These are phyloP conservation scores for Monodelphis domestica DNA, from an alignment of 2,797 vertebrate species.

Conservation along the genomic window DNA sequence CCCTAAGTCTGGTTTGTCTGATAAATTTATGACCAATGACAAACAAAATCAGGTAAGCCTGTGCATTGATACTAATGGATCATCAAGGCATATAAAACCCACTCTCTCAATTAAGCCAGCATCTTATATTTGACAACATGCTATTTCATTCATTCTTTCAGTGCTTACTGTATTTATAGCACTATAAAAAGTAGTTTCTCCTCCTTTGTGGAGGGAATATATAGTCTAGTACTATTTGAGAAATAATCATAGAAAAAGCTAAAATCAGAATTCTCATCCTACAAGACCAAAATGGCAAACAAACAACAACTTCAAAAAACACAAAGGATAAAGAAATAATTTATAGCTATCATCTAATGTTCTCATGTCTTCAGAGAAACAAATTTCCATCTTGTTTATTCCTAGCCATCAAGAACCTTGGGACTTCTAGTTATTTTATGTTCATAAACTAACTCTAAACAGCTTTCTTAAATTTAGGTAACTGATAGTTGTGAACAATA, in stretches of 20 bases:
- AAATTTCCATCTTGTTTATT: constrained; percentile 27
- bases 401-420: constrained; percentile 31
- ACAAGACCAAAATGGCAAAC: not conserved
- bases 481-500: constrained; percentile 31
- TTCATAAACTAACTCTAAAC: not conserved
- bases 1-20: constrained; percentile 11
- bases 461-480: constrained; percentile 36
- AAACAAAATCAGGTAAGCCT: constrained; percentile 45
- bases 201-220: not conserved
- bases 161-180: not conserved
- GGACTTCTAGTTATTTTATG: not conserved
- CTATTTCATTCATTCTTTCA: not conserved
- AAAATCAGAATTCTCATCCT: not conserved
- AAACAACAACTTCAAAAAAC: not conserved
- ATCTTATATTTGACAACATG: constrained; percentile 45
- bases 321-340: not conserved
- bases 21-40: constrained; percentile 50
- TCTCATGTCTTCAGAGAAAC: not conserved
- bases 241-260: not conserved
- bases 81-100: constrained; percentile 8
- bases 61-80: constrained; percentile 4
- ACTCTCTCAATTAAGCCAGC: constrained; percentile 17
- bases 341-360: not conserved
- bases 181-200: not conserved
- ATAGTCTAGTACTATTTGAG: not conserved